These are phyloP conservation scores for Cancer borealis DNA, from an alignment of 2,888 invertebrate genomes.

Conservation along the genomic window DNA sequence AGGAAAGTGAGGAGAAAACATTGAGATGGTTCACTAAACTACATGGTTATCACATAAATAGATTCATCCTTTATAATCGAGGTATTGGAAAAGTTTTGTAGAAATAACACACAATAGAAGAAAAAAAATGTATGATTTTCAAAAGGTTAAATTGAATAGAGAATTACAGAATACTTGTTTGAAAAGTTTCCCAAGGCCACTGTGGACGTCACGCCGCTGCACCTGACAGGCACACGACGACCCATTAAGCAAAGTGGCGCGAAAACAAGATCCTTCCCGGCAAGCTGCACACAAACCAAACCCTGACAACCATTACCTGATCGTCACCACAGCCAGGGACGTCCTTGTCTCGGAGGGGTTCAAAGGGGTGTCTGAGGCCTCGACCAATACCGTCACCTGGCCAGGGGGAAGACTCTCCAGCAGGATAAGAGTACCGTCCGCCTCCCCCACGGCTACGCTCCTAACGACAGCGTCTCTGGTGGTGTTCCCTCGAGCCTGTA, in stretches of 20 bases:
- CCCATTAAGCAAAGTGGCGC: conserved; percentile 16
- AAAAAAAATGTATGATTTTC: neutral
- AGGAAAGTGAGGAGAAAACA: neutral
- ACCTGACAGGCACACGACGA: neutral
- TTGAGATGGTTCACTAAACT: neutral
- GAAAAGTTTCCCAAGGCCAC: neutral
- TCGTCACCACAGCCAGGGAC: conserved; percentile 88
- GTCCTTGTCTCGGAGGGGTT: conserved; percentile 91
- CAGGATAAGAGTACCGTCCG: conserved; percentile 61
- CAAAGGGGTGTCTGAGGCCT: conserved; percentile 90
- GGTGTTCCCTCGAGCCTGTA: conserved; percentile 79
- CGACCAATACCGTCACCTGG: conserved; percentile 86
- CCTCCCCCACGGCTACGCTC: conserved; percentile 59
- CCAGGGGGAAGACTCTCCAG: conserved; percentile 60
- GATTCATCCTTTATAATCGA: too few species aligned
- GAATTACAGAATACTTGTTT: conserved; percentile 4
- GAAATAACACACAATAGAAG: neutral
- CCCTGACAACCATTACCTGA: conserved; percentile 63
- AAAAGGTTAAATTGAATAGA: conserved; percentile 7
- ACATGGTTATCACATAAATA: neutral
- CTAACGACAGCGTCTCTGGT: conserved; percentile 20
- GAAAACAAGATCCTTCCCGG: neutral
- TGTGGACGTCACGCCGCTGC: neutral
- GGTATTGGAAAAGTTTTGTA: neutral
- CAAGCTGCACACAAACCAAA: neutral